Percentiles rank a stretch among this genome's conserved stretches.
phyloP scores from a whole-genome alignment of 2,113 vertebrate species.

The Sylvia atricapilla region DNA sequence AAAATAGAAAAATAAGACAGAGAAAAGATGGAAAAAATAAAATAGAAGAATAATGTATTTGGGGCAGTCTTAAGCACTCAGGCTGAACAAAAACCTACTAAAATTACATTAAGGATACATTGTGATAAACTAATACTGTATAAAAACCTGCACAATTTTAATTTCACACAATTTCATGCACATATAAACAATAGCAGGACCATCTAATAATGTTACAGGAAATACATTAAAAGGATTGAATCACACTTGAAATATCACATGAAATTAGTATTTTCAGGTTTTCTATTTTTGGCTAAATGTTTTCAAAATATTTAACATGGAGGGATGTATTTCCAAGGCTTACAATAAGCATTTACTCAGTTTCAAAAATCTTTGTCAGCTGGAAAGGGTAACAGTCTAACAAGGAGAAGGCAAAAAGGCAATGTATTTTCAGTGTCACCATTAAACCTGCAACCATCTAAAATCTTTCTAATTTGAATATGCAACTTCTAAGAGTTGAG shows the following conservation, averaged over 20 bases:
- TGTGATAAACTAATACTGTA: neutral
- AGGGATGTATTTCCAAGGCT: neutral
- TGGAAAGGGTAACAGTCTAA: neutral
- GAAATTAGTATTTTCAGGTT: neutral
- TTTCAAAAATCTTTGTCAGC: neutral
- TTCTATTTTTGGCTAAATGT: neutral
- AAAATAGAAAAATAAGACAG: neutral
- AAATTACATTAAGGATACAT: slow-evolving; percentile 9
- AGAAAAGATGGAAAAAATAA: neutral
- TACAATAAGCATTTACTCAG: neutral
- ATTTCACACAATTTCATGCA: slow-evolving; percentile 42
- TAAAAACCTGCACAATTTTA: slow-evolving; percentile 32
- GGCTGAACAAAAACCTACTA: slow-evolving; percentile 7
- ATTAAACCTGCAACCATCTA: neutral
- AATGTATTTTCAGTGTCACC: neutral
- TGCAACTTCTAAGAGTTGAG: neutral
- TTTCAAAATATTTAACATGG: neutral
- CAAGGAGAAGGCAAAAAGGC: neutral
- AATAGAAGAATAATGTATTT: neutral
- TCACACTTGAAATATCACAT: neutral
- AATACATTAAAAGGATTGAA: neutral
- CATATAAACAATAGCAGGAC: neutral
- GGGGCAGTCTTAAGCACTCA: neutral
- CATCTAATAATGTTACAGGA: neutral
- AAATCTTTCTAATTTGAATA: neutral